Base-by-base conservation (phyloP, 2,113 vertebrate species). In the Seriola dumerili region DNA sequence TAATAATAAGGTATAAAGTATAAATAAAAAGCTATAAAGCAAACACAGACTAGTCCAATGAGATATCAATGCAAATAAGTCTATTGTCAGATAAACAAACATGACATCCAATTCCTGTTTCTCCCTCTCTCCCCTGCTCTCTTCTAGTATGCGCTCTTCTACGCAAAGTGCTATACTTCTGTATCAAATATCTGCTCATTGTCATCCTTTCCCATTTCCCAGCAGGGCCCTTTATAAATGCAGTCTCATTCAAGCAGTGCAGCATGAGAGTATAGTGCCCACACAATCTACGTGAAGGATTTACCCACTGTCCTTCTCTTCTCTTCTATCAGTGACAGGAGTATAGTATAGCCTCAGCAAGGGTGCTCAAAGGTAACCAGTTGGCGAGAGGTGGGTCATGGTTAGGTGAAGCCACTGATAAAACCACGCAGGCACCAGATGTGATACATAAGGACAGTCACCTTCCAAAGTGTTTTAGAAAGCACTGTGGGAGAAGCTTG, bases 281-380 rank as follows among this genome's bases (percentile, higher is more conserved):
- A 72, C 14, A 72, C 80, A 58, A 80, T 89, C 77, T 62, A 75
- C 32, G 85, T 83, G 46, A 34, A 59, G 42, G 69, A 66, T 63
- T 79, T 69, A 79, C 66, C 61, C 62, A 52, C 52, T 57, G 40
- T 69, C 21, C 19, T 25, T 69, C 52, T 83, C 13, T 76, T 21
- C 19, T 81, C 65, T 62, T 21, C 62, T 66, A 46, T 78, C 66
- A 59, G 55, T 34, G 21, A 71, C 55, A 69, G 70, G 16, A 66
- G 46, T 17, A 14, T 4, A 12, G 44, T 21, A 14, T 4, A 12
- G 38, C 40, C 44, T 61, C 59, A 61, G 66, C 63, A 48, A 44
- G 34, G 8, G 62, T 19, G 40, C 62, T 79, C 25, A 46, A 73
- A 77, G 71, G 68, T 52, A 80, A 55, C 67, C 44, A 64, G 42